Conservation (phyloP, 2,888 invertebrate species). For the Lampropteryx suffumata region DNA sequence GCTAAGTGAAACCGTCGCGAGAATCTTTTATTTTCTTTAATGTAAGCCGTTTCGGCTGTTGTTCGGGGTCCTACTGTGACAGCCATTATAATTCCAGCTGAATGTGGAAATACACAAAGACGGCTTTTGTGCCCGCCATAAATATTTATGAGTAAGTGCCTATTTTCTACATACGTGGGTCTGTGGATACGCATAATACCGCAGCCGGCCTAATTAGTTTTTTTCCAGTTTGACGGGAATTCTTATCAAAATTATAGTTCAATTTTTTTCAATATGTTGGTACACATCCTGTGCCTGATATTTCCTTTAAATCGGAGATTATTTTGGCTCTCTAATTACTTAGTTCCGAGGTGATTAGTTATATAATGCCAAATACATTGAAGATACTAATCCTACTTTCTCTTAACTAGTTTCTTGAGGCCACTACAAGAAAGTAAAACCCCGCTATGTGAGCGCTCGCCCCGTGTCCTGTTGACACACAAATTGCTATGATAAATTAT, state of each 20-base stretch:
- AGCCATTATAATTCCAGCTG: slow-evolving; percentile 79
- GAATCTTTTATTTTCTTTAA: slow-evolving; percentile 74
- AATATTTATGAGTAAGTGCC: slow-evolving; percentile 80
- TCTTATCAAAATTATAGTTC: too few species aligned
- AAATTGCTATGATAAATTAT: slow-evolving; percentile 68
- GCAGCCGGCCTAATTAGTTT: slow-evolving; percentile 73
- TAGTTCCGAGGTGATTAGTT: slow-evolving; percentile 47
- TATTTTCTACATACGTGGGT: slow-evolving; percentile 77
- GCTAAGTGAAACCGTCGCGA: slow-evolving; percentile 72
- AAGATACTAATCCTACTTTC: slow-evolving; percentile 79
- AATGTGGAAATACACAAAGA: slow-evolving; percentile 78
- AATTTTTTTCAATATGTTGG: slow-evolving; percentile 28
- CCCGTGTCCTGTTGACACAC: slow-evolving; percentile 80
- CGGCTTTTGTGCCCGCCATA: slow-evolving; percentile 73
- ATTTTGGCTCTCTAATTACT: slow-evolving; percentile 34
- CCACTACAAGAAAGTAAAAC: slow-evolving; percentile 81
- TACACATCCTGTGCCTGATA: slow-evolving; percentile 20
- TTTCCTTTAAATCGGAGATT: slow-evolving; percentile 9
- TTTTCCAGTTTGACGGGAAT: slow-evolving; percentile 62
- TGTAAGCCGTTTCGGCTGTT: slow-evolving; percentile 76
- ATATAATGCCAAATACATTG: slow-evolving; percentile 69
- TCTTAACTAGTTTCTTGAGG: slow-evolving; percentile 80
- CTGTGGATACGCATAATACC: slow-evolving; percentile 77
- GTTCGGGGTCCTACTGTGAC: slow-evolving; percentile 77
- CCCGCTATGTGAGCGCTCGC: slow-evolving; percentile 76